Base-by-base conservation (phyloP, 2,888 invertebrate species). In the Tetropium fuscum region DNA sequence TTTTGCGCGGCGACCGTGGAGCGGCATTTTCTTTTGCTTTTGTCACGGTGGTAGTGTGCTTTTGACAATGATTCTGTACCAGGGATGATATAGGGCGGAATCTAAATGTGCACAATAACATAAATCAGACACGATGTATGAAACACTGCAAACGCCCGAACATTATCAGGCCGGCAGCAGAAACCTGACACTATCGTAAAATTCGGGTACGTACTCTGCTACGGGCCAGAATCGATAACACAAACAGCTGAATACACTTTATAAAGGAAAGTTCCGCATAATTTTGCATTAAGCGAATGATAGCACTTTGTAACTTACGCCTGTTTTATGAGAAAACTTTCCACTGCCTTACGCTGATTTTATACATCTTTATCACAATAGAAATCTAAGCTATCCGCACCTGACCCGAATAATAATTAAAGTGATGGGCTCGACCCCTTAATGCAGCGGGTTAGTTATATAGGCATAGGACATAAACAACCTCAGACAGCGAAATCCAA, bases 241-340 rank as follows among this genome's bases (percentile, higher is more conserved):
- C 51, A 38, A 40, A 38, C 51, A 40, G 27, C 51, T 20, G 51
- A 25, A 51, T 40, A 40, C 32, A 22, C 48, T 48, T 13, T 48
- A 48, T 48, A 48, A 36, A 48, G 48, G 48, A 44, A 16, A 48
- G 48, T 36, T 22, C 36, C 11, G 58, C 51, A 58, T 58, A 58
- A 58, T 51, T 58, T 58, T 58, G 40, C 43, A 53, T 43, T 44
- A 43, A 53, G 43, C 44, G 51, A 44, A 53, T 44, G 58, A 53
- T 54, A 54, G 53, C 34, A 45, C 10, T 44, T 44, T 25, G 40
- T 49, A 41, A 55, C 38, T 44, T 36, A 44, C 8, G 36, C 27
- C 20, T 34, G 54, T 56, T 53, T 49, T 43, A 53, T 43, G 43
- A 34, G 53, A 30, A 40, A 60, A 56, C 53, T 51, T 41, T 47